Percentiles rank a stretch among this genome's conserved stretches.
Evolutionary conservation across 2,113 vertebrate species (phyloP).

Genomic region (Petromus typicus): DNA sequence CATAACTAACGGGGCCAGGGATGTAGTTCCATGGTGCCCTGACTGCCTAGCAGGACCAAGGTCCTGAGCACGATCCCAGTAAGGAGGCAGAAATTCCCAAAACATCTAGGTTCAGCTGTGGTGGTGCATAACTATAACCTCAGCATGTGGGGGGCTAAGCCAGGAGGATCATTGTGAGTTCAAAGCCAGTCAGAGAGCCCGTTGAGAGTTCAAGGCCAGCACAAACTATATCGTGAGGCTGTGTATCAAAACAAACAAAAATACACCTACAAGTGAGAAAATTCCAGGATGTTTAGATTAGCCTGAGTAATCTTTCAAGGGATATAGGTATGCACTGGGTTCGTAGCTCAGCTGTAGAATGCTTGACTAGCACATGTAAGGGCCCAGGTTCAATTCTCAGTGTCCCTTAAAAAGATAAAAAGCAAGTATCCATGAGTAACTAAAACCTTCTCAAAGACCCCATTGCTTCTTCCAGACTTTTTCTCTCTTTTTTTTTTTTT

Average conservation of each 20-base stretch:
- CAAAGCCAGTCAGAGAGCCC: background rate
- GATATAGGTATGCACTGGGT: background rate
- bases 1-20: background rate
- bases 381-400: background rate
- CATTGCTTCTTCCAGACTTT: background rate
- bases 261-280: background rate
- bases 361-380: background rate
- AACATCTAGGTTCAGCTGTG: background rate
- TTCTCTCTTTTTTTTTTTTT: background rate
- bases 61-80: too few relatives aligned
- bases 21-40: too few relatives aligned
- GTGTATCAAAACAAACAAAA: background rate
- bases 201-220: background rate
- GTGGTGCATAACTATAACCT: background rate
- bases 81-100: too few relatives aligned
- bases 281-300: conserved; percentile 38
- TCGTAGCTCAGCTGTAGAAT: background rate
- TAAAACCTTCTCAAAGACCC: background rate
- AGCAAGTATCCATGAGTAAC: background rate
- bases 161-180: background rate
- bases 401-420: background rate
- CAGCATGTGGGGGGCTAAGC: background rate
- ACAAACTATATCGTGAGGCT: background rate
- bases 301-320: conserved; percentile 23
- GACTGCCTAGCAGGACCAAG: too few relatives aligned